Percentiles rank a stretch among this genome's conserved stretches.
Evolutionary conservation across 2,797 vertebrate genomes (phyloP).

Genomic region (Hylomyscus alleni): DNA sequence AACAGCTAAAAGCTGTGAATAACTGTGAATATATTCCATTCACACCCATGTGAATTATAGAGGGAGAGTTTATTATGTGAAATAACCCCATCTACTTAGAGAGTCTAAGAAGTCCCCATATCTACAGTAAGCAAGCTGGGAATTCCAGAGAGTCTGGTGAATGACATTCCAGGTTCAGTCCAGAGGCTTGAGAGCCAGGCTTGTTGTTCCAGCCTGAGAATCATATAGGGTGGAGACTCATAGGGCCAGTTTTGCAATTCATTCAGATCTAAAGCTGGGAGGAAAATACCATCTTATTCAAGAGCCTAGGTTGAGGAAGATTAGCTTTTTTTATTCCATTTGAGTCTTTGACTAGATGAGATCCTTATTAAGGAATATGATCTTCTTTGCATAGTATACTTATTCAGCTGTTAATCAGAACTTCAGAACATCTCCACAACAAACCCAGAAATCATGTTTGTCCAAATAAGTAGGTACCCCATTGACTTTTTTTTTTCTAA

Average conservation of each 20-base stretch:
- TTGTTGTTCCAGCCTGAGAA: background rate
- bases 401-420: conserved; percentile 4
- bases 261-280: background rate
- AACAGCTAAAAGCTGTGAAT: background rate
- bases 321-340: conserved; percentile 36
- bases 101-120: conserved; percentile 9
- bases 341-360: conserved; percentile 21
- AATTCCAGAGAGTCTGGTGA: background rate
- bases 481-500: background rate
- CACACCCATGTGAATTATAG: background rate
- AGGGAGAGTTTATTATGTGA: background rate
- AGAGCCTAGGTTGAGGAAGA: no score
- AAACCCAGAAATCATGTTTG: background rate
- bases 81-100: background rate
- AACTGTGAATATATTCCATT: background rate
- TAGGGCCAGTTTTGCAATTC: background rate
- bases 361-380: background rate
- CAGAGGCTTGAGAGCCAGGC: background rate
- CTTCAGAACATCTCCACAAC: background rate
- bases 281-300: background rate
- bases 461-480: background rate
- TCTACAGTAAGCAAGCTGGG: background rate
- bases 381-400: conserved; percentile 39
- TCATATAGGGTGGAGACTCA: background rate
- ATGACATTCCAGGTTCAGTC: background rate